Base-by-base conservation (phyloP, 2,888 invertebrate species). In the Trissoscelio sp. region DNA sequence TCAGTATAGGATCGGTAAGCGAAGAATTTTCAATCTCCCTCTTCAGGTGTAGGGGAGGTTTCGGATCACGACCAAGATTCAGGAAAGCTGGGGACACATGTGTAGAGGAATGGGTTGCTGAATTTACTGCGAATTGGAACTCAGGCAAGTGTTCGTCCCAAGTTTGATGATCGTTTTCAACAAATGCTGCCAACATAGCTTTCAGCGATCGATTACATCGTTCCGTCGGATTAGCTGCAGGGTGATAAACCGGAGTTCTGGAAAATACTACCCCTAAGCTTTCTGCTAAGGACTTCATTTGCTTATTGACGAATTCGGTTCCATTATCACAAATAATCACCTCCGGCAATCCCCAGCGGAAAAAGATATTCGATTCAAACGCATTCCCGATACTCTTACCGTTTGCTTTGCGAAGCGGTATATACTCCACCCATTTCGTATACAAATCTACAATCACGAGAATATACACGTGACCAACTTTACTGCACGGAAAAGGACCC, bases 341-440 rank as follows among this genome's bases (percentile, higher is more conserved):
- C 6, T 24, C 24, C 3, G 6, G 24, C 6, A 24, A 4, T 6
- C 24, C 24, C 24, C 24, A 24, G 6, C 6, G 24, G 6, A 24
- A 24, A n/a, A 37, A 46, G 7, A 85, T 70, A 1, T 75, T 48
- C 1, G 83, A 70, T 34, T 85, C 75, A 11, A 86, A 51, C 1
- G 60, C 64, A 11, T 79, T 34, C 3, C 12, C 11, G 16, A 79
- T 73, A 0, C 16, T 79, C 4, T 18, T 60, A 2, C 67, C 73
- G 34, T 20, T 72, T 0, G 80, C 80, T 22, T 58, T 62, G 18
- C 69, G 11, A 0, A 83, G 20, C 0, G 83, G 48, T 16, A 57
- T 31, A 16, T 48, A 64, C 11, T 83, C 80, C 0, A 83, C 42
- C 79, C 78, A 83, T 42, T 80, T 79, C 1, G 72, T 78, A 14